phyloP scores from a whole-genome alignment of 1,140 invertebrate genomes.

The Nasonia giraulti region DNA sequence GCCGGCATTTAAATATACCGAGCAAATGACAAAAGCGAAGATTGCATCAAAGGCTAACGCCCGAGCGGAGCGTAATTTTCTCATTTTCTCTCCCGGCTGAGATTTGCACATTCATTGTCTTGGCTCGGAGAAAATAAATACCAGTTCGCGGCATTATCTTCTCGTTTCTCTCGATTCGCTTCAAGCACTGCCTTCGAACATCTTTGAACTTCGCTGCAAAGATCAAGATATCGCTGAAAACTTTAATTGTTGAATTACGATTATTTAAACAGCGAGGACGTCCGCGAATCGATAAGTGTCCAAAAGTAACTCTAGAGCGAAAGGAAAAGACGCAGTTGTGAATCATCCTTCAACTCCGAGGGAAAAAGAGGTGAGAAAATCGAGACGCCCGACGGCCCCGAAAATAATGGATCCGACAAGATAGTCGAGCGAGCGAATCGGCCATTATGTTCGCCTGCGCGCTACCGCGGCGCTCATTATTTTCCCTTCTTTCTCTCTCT shows the following conservation, averaged over 20 bases:
- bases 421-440: conserved; percentile 52
- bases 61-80: neutral
- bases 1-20: neutral
- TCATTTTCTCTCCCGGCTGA: neutral
- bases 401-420: conserved; percentile 27
- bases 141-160: neutral
- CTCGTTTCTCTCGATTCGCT: neutral
- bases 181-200: neutral
- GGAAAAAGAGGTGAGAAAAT: neutral
- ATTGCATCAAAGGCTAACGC: neutral
- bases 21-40: neutral
- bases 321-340: neutral
- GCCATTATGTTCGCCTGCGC: conserved; percentile 65
- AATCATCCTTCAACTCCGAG: neutral
- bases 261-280: neutral
- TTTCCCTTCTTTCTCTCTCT: neutral
- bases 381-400: neutral
- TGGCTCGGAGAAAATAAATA: neutral
- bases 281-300: neutral
- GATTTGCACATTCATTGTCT: conserved; percentile 1
- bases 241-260: no score
- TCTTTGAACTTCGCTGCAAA: neutral
- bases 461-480: conserved; percentile 62
- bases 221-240: no score
- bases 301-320: neutral